Conservation (phyloP, 23 tunicate genomes). For the Phallusia fumigata region DNA sequence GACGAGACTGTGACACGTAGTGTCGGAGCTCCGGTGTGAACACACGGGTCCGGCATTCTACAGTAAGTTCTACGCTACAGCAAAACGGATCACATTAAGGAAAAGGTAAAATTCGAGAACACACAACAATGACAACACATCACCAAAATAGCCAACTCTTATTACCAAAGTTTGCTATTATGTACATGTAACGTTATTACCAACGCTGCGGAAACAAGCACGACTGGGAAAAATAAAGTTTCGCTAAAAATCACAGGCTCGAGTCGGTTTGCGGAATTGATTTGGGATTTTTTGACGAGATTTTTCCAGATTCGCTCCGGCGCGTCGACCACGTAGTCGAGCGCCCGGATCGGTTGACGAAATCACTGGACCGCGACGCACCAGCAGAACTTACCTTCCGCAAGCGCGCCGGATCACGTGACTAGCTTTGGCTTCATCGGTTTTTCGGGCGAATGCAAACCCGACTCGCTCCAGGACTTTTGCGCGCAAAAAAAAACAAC, state of each 20-base stretch:
- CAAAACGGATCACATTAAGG: background rate
- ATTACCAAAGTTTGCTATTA: slow-evolving; percentile 11
- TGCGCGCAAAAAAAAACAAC: background rate
- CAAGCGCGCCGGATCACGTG: background rate
- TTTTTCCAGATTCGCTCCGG: background rate
- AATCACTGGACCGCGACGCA: slow-evolving; percentile 8
- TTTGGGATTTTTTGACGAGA: background rate
- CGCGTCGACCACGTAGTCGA: background rate
- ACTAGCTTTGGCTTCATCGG: background rate
- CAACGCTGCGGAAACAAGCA: slow-evolving; percentile 3
- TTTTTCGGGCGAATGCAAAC: background rate
- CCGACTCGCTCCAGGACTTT: background rate
- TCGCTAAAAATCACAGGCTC: background rate
- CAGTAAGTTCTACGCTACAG: background rate
- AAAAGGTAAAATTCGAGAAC: background rate
- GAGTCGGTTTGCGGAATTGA: background rate
- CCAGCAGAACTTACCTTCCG: slow-evolving; percentile 8
- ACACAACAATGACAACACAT: background rate
- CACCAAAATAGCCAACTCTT: slow-evolving; percentile 11
- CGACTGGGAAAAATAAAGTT: background rate
- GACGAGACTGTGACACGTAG: too few species aligned
- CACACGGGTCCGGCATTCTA: background rate
- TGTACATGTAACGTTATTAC: slow-evolving; percentile 14
- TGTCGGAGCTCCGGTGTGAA: too few species aligned
- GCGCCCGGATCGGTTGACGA: background rate